Base-by-base conservation (phyloP, 2,113 vertebrate genomes). In the Nipponia nippon region DNA sequence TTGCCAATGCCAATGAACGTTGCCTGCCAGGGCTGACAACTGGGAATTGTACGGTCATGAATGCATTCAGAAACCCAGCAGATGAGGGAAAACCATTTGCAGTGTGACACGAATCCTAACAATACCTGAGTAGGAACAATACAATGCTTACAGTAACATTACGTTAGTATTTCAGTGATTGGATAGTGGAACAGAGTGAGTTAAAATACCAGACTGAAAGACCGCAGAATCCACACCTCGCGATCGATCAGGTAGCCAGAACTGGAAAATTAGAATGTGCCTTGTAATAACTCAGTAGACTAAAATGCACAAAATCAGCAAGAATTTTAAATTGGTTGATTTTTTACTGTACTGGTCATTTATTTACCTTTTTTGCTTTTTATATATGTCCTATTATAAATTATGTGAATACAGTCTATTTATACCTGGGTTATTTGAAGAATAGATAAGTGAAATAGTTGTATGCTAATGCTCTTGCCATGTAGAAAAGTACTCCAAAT, bases 1-100 rank as follows among this genome's bases (percentile, higher is more conserved):
- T 80, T 77, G 36, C 21, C 61, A 63, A 3, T 44, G 52, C 8
- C 29, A 49, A 36, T 9, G 13, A 44, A 14, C 0, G 0, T 49
- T 65, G 13, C 18, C 20, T 65, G 73, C 47, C 22, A 55, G n/a
- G 40, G 7, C 30, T 81, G 53, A 29, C 58, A 49, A 61, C 10
- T 30, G 50, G 73, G 46, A 90, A 79, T 42, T 52, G 3, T 59
- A 75, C 1, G 8, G 59, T 59, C 18, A n/a, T 4, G 4, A 73
- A 46, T 2, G 0, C 21, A 22, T 70, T 80, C 63, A 70, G 55
- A 89, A 93, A 77, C 7, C 6, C 36, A 75, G 16, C n/a, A 62
- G 16, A 47, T n/a, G 14, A 66, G 29, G 46, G 11, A 86, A 92
- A 84, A 52, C 12, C 2, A 1, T 61, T 53, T 89, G 15, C 10